Percentiles rank a stretch among this genome's conserved stretches.
Evolutionary conservation across 1,140 invertebrate genomes (phyloP).

Genomic region (Cotesia vestalis): DNA sequence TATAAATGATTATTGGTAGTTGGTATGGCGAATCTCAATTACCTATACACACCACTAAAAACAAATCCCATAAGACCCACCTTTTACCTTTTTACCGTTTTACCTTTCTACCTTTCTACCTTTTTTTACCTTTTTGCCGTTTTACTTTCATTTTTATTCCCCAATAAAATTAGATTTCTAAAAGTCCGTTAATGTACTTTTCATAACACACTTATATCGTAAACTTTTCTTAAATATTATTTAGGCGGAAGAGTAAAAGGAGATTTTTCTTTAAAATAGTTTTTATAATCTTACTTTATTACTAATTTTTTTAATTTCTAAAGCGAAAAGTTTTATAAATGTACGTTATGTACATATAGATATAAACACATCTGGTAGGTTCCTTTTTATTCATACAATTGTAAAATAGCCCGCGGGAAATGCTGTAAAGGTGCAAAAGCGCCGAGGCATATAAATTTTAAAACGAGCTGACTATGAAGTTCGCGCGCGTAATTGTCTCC

Average conservation of each 20-base stretch:
- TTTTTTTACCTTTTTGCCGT: no score
- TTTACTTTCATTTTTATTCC: no score
- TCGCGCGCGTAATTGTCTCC: conserved; percentile 28
- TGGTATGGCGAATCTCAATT: not conserved
- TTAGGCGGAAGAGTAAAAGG: no score
- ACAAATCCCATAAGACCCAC: no score
- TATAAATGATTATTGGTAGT: conserved; percentile 5
- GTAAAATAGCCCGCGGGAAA: conserved; percentile 16
- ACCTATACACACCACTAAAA: no score
- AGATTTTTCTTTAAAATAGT: not conserved
- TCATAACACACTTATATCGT: no score
- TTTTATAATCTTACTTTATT: not conserved
- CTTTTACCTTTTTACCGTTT: no score
- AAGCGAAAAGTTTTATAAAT: not conserved
- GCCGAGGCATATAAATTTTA: conserved; percentile 30
- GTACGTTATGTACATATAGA: not conserved
- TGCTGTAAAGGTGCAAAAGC: conserved; percentile 21
- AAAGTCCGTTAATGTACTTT: no score
- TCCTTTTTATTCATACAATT: conserved; percentile 12
- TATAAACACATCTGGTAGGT: not conserved
- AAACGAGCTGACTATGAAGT: conserved; percentile 32
- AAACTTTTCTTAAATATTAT: no score
- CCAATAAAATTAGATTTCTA: no score
- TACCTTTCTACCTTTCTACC: no score
- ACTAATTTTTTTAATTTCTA: not conserved